Conservation (phyloP, 1,140 invertebrate species). For the Tetramorium alpestre region DNA sequence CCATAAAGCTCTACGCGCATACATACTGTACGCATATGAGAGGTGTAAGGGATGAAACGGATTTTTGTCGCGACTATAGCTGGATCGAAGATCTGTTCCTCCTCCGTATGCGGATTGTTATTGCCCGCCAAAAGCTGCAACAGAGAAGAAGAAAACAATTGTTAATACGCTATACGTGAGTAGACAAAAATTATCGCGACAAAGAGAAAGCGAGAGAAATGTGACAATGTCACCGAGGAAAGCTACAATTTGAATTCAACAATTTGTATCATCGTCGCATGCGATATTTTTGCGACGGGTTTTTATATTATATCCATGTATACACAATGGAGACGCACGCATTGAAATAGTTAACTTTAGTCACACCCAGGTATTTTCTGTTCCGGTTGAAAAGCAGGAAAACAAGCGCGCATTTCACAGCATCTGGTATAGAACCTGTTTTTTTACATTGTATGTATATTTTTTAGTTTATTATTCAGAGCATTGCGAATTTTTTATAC, state of each 20-base stretch:
- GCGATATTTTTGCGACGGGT: slow-evolving; percentile 29
- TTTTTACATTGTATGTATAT: slow-evolving; percentile 4
- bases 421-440: slow-evolving; percentile 25
- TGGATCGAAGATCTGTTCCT: slow-evolving; percentile 91
- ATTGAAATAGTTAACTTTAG: slow-evolving; percentile 47
- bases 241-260: slow-evolving; percentile 37
- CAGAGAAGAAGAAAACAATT: slow-evolving; percentile 61
- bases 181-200: background rate
- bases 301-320: slow-evolving; percentile 11
- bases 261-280: slow-evolving; percentile 23
- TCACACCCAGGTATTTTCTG: slow-evolving; percentile 45
- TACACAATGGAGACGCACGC: slow-evolving; percentile 24
- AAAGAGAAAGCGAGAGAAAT: background rate
- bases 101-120: slow-evolving; percentile 94
- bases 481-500: slow-evolving; percentile 28
- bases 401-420: slow-evolving; percentile 45
- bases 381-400: slow-evolving; percentile 53
- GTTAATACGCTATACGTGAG: background rate
- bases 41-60: slow-evolving; percentile 92
- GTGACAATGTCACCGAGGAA: background rate
- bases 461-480: slow-evolving; percentile 41
- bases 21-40: slow-evolving; percentile 91
- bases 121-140: slow-evolving; percentile 95
- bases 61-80: slow-evolving; percentile 94
- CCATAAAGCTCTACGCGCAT: slow-evolving; percentile 95